Base-by-base conservation (phyloP, 1,140 invertebrate genomes). In the Paralvinella palmiformis region DNA sequence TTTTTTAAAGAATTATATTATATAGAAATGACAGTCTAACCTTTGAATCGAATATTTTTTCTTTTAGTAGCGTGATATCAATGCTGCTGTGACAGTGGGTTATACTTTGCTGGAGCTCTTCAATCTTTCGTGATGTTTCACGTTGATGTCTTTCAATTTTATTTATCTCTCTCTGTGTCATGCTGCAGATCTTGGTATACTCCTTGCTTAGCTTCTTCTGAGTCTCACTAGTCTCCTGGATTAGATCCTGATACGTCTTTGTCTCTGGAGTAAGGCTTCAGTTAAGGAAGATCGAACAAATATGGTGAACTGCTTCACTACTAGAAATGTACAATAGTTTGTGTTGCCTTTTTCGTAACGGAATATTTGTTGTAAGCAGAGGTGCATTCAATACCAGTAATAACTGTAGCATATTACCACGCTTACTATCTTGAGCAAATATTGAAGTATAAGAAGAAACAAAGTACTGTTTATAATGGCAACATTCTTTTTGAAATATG, bases 111-210 rank as follows among this genome's bases (percentile, higher is more conserved):
- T 74, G 71, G 20, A 76, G 59, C 2, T 35, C 55, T 24, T 74
- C 72, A 27, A 78, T 75, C 62, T 74, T 68, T 31, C 66, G 59
- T 60, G 76, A 75, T 33, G 69, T 72, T 29, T 72, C 69, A 63
- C 63, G 63, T 58, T 75, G 69, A 56, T 69, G 68, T 27, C 64
- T 69, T n/a, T 78, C 71, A 17, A 78, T 64, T 15, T 75, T 73
- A n/a, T 66, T 32, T 17, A 78, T 74, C 36, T 74, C 74, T 31
- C 70, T 67, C 31, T 72, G 62, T 29, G 75, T 76, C 35, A 74
- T 62, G 1, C 76, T 74, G 71, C 72, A 75, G 13, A 76, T 72
- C 62, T 74, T 77, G 41, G 4, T 63, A 66, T 58, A 41, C n/a
- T 41, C 37, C n/a, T 41, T n/a, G n/a, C n/a, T 10, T n/a, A 41